Evolutionary conservation across 1,140 invertebrate species (phyloP).

Genomic region (Hetaerina americana): DNA sequence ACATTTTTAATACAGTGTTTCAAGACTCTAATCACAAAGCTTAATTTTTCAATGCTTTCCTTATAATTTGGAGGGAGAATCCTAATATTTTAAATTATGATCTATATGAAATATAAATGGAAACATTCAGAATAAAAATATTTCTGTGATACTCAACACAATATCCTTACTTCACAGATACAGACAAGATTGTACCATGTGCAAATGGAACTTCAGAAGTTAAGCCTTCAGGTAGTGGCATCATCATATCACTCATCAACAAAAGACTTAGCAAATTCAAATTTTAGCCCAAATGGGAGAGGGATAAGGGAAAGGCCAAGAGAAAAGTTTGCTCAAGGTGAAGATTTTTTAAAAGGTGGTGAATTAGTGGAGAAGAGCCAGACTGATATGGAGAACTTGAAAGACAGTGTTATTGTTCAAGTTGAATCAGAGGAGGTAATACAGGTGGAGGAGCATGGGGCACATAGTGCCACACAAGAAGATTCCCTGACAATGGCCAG

Average conservation of each 20-base stretch:
- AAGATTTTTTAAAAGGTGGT: slow-evolving; percentile 18
- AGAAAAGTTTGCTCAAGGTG: not conserved
- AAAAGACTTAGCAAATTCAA: too few species aligned
- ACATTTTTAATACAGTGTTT: too few species aligned
- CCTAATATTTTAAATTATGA: too few species aligned
- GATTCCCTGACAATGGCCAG: slow-evolving; percentile 27
- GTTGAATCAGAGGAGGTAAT: slow-evolving; percentile 20
- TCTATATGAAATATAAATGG: not conserved
- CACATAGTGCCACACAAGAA: slow-evolving; percentile 14
- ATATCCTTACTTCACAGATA: slow-evolving; percentile 23
- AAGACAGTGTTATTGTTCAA: slow-evolving; percentile 30
- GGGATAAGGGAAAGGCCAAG: not conserved
- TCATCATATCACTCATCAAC: slow-evolving; percentile 19
- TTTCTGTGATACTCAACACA: not conserved
- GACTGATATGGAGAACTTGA: slow-evolving; percentile 33
- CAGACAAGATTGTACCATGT: slow-evolving; percentile 29
- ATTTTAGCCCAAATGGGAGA: too few species aligned
- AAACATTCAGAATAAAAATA: not conserved
- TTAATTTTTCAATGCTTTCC: too few species aligned
- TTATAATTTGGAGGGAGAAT: too few species aligned
- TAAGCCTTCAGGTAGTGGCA: slow-evolving; percentile 28
- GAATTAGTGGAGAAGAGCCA: slow-evolving; percentile 32
- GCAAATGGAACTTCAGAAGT: slow-evolving; percentile 35
- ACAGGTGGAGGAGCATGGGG: not conserved
- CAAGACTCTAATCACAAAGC: too few species aligned